Percentiles rank a stretch among this genome's conserved stretches.
phyloP scores from a whole-genome alignment of 1,140 invertebrate genomes.

The Pachyrhynchus sulphureomaculatus region DNA sequence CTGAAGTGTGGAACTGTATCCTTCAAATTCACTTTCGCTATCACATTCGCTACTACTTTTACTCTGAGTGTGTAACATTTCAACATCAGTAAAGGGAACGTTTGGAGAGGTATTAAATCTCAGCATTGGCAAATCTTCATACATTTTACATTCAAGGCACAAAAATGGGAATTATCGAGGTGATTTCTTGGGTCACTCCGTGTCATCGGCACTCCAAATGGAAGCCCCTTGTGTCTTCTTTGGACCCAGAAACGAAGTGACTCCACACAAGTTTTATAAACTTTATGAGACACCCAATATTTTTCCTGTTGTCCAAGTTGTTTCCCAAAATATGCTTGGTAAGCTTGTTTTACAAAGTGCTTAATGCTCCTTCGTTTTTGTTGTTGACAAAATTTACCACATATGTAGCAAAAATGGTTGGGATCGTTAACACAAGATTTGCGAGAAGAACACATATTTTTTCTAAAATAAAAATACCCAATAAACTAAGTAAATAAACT shows the following conservation, averaged over 20 bases:
- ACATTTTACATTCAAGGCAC: background rate
- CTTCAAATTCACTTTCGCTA: no score
- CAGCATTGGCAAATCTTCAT: no score
- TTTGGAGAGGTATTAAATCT: no score
- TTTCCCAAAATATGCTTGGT: constrained; percentile 1
- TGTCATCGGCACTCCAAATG: background rate
- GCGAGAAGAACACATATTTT: background rate
- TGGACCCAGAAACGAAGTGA: constrained; percentile 1
- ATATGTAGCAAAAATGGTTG: background rate
- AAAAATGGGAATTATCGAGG: background rate
- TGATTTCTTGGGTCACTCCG: constrained; percentile 2
- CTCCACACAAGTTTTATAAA: background rate
- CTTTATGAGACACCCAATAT: background rate
- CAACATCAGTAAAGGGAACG: no score
- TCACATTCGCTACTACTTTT: no score
- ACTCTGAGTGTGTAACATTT: no score
- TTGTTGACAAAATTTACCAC: no score
- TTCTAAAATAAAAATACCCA: no score
- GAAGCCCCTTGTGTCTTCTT: background rate
- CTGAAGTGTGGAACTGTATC: no score
- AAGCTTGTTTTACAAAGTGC: background rate
- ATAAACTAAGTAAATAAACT: no score
- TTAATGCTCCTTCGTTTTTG: background rate
- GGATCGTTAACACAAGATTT: background rate
- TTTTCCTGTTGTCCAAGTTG: background rate